Percentiles rank a stretch among this genome's conserved stretches.
These are phyloP conservation scores for Cyanoliseus patagonus DNA, from an alignment of 2,113 vertebrate species.

Conservation along the genomic window DNA sequence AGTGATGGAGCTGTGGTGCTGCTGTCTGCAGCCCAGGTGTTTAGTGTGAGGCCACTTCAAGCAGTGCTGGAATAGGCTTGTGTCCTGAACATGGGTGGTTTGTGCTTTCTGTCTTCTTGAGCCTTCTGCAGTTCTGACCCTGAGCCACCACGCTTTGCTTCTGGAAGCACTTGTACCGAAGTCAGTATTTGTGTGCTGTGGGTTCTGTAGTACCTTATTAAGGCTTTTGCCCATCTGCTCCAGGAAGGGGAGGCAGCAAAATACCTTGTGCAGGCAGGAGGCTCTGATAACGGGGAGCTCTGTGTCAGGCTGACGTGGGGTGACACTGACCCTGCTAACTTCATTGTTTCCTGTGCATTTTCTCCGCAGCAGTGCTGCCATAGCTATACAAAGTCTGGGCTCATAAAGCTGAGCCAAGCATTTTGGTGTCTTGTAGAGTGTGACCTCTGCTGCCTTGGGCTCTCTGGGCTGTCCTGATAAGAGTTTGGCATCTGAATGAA, in stretches of 20 bases:
- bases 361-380: not conserved
- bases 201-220: not conserved
- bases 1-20: not conserved
- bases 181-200: not conserved
- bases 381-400: not conserved
- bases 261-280: not conserved
- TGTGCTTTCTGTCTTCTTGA: not conserved
- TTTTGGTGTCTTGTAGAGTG: not conserved
- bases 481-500: not conserved
- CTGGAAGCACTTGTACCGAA: not conserved
- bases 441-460: not conserved
- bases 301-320: fast-evolving
- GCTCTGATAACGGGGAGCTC: not conserved
- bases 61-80: not conserved
- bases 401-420: not conserved
- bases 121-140: not conserved
- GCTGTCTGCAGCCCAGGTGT: not conserved
- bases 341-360: not conserved
- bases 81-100: fast-evolving
- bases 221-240: not conserved
- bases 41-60: not conserved
- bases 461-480: not conserved
- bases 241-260: not conserved
- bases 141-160: fast-evolving
- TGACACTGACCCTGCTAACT: not conserved